Evolutionary conservation across 92 coral and sea anemone genomes (phyloP).

Genomic region (Heliopora coerulea): DNA sequence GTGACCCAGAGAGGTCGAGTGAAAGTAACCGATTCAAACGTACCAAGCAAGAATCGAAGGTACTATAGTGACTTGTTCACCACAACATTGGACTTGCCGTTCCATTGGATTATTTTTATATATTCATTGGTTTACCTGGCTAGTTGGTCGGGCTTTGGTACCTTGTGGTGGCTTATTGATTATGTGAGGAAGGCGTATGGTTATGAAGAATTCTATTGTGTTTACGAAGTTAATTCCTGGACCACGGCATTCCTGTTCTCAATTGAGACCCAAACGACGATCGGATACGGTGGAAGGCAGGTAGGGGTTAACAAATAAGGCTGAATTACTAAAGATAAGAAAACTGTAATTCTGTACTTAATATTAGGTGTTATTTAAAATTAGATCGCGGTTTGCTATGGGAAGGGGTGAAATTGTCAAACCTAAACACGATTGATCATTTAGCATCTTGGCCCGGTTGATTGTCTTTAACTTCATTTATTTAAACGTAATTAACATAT

Average conservation of each 20-base stretch:
- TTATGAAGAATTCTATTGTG: slow-evolving; percentile 55
- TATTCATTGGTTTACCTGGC: slow-evolving; percentile 71
- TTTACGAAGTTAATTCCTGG: slow-evolving; percentile 90
- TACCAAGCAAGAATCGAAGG: slow-evolving; percentile 63
- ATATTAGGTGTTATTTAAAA: too few relatives aligned
- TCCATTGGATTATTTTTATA: slow-evolving; percentile 70
- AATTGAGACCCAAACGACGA: slow-evolving; percentile 95
- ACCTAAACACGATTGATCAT: too few relatives aligned
- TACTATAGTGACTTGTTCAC: slow-evolving; percentile 86
- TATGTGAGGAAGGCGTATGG: slow-evolving; percentile 55
- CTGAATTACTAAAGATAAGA: background rate
- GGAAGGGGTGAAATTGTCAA: too few relatives aligned
- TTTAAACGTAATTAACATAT: too few relatives aligned
- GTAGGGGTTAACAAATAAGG: slow-evolving; percentile 36
- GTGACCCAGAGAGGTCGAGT: slow-evolving; percentile 70
- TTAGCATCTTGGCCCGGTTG: too few relatives aligned
- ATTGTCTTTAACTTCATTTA: too few relatives aligned
- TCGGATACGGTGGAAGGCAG: slow-evolving; percentile 98
- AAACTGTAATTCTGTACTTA: background rate
- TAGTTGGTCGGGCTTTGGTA: slow-evolving; percentile 90
- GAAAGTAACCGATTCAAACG: slow-evolving; percentile 60
- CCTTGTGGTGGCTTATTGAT: slow-evolving; percentile 72
- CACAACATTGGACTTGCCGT: slow-evolving; percentile 81
- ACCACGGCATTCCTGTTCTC: slow-evolving; percentile 88
- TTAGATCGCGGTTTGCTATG: too few relatives aligned